phyloP scores from a whole-genome alignment of 2,113 vertebrate genomes.

The Suncus etruscus region DNA sequence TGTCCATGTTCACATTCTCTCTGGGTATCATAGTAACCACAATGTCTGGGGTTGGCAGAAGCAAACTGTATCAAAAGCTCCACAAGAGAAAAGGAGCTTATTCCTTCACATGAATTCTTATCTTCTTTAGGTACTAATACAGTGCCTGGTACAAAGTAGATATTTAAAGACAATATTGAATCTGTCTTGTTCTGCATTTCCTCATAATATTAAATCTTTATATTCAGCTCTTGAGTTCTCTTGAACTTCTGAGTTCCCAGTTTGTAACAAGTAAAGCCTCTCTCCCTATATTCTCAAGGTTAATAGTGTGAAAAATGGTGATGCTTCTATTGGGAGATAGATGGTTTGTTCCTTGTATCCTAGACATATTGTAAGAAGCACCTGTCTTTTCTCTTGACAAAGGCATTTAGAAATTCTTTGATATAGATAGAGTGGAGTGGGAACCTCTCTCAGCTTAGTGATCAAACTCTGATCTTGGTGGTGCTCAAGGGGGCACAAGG shows the following conservation, averaged over 20 bases:
- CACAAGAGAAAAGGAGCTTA: constrained; percentile 2
- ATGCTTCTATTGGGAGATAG: not conserved
- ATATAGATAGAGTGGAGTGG: too few relatives aligned
- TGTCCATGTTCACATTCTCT: not conserved
- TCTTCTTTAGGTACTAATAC: not conserved
- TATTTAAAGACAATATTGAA: not conserved
- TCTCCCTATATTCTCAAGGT: not conserved
- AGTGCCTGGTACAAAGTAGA: not conserved
- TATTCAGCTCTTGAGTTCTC: not conserved
- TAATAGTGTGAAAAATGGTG: not conserved
- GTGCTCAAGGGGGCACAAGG: too few relatives aligned
- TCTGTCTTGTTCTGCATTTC: constrained; percentile 44
- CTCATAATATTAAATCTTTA: not conserved
- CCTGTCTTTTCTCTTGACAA: not conserved
- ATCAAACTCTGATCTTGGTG: too few relatives aligned
- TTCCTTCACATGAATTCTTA: not conserved
- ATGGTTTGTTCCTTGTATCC: not conserved
- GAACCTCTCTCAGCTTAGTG: too few relatives aligned
- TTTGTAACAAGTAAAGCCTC: not conserved
- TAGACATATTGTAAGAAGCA: not conserved
- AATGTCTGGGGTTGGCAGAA: not conserved
- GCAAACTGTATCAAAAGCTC: not conserved
- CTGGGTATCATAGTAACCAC: not conserved
- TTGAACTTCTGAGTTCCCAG: constrained; percentile 1
- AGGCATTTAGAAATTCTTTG: not conserved